Conservation (phyloP, 2,888 invertebrate genomes). For the Sphaeridia pumilis region DNA sequence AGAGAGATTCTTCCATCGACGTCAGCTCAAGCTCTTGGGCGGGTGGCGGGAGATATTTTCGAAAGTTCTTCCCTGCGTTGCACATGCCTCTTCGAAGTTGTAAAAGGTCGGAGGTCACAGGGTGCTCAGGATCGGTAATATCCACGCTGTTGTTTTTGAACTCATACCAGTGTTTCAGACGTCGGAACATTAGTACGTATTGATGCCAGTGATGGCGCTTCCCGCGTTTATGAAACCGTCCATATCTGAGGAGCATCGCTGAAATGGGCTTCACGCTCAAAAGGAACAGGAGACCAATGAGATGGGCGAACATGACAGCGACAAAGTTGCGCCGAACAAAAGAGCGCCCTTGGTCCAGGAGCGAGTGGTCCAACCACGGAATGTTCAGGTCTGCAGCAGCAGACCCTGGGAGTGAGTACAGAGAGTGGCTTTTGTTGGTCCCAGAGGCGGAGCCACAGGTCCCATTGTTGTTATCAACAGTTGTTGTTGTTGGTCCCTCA, state of each 20-base stretch:
- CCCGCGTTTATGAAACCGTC: constrained; percentile 13
- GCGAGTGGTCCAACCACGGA: constrained; percentile 21
- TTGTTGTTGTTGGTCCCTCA: neutral
- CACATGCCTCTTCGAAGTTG: constrained; percentile 19
- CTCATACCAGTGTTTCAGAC: constrained; percentile 15
- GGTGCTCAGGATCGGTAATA: constrained; percentile 13
- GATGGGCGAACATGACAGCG: constrained; percentile 31
- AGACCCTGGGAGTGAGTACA: constrained; percentile 5
- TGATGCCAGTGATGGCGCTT: constrained; percentile 14
- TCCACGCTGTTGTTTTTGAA: constrained; percentile 1
- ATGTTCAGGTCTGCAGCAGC: constrained; percentile 7
- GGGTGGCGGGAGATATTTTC: constrained; percentile 30
- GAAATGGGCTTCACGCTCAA: constrained; percentile 30
- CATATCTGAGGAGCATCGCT: constrained; percentile 28
- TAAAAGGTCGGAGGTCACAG: constrained; percentile 15
- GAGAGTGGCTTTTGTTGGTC: neutral
- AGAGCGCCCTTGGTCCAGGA: constrained; percentile 25
- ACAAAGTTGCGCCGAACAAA: constrained; percentile 31
- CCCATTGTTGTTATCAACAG: neutral
- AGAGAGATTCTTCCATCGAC: constrained; percentile 18
- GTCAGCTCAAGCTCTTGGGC: constrained; percentile 26
- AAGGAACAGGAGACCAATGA: constrained; percentile 30
- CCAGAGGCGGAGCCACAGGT: neutral
- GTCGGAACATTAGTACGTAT: constrained; percentile 7
- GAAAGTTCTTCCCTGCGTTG: constrained; percentile 29